Evolutionary conservation across 1,140 invertebrate species (phyloP).

Genomic region (Lutraria rhynchaena): DNA sequence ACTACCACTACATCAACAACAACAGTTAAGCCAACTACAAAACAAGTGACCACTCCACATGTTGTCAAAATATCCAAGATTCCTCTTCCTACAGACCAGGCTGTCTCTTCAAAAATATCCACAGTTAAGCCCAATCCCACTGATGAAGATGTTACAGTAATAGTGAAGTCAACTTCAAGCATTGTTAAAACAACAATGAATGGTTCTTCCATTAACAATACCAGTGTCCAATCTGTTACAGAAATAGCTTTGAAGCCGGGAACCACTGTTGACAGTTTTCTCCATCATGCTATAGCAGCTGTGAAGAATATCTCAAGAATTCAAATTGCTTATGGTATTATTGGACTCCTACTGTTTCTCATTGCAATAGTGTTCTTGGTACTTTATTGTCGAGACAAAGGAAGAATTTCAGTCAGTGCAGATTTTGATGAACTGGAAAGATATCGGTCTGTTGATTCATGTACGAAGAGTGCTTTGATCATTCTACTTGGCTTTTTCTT

Average conservation of each 20-base stretch:
- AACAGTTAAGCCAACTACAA: constrained; percentile 39
- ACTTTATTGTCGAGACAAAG: constrained; percentile 80
- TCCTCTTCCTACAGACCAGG: no score
- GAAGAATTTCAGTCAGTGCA: constrained; percentile 39
- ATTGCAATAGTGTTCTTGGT: constrained; percentile 81
- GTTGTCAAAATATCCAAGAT: no score
- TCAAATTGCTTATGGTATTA: constrained; percentile 83
- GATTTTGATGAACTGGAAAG: constrained; percentile 36
- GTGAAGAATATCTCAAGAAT: constrained; percentile 81
- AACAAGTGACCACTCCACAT: not conserved
- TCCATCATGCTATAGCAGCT: constrained; percentile 55
- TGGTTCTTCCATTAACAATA: not conserved
- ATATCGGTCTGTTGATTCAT: not conserved
- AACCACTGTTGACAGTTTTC: constrained; percentile 52
- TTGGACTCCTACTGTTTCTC: constrained; percentile 81
- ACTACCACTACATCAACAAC: constrained; percentile 43
- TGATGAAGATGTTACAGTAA: no score
- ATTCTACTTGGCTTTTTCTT: constrained; percentile 82
- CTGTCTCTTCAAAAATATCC: no score
- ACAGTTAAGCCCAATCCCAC: no score
- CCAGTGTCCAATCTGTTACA: not conserved
- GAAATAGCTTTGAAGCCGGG: constrained; percentile 52
- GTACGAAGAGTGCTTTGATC: constrained; percentile 61
- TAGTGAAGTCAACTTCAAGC: no score
- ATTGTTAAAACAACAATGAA: not conserved